Base-by-base conservation (phyloP, 2,113 vertebrate genomes). In the Rhinoderma darwinii region DNA sequence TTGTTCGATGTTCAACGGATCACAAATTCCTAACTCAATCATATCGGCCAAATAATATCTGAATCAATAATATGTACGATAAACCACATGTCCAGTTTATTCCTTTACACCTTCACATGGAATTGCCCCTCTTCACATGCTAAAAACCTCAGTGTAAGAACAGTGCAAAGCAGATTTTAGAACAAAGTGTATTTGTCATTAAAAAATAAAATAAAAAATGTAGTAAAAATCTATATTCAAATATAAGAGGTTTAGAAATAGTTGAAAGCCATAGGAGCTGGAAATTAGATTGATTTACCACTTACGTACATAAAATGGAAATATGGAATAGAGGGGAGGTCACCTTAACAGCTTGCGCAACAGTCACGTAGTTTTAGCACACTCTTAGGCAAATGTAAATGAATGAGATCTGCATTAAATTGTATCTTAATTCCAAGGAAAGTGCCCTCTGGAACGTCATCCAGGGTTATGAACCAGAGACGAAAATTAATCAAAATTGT, bases 401-500 rank as follows among this genome's bases (percentile, higher is more conserved):
- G 56, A 43, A 76, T 14, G 37, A 25, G 43, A 77, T 76, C 74
- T 84, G 73, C 83, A 84, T 84, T 56, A n/a, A 76, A 77, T 84
- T 77, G 72, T 77, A 63, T 84, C 51, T 77, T 84, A 77, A 77
- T 77, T 61, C 72, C 17, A 22, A 47, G 51, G 75, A 84, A 63
- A 77, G 72, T 77, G 83, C 51, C 83, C 54, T 84, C 59, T 84
- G 83, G 83, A 76, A 61, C 73, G 59, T 32, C 56, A 41, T 84
- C 39, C 12, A 75, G 39, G 72, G 51, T 84, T 74, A 39, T 84
- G 82, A 84, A 75, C 83, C 41, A 6, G 70, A 39, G 51, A 44
- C 41, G 25, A 44, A 75, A 75, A 84, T 84, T 7, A 77, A 84
- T 84, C 83, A 84, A 77, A 77, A 77, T 63, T 84, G 51, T 76